A percentile compares a stretch with the other conserved stretches of the same genome.
Conservation (phyloP, 2,888 invertebrate genomes). For the Dynastes tityus region DNA sequence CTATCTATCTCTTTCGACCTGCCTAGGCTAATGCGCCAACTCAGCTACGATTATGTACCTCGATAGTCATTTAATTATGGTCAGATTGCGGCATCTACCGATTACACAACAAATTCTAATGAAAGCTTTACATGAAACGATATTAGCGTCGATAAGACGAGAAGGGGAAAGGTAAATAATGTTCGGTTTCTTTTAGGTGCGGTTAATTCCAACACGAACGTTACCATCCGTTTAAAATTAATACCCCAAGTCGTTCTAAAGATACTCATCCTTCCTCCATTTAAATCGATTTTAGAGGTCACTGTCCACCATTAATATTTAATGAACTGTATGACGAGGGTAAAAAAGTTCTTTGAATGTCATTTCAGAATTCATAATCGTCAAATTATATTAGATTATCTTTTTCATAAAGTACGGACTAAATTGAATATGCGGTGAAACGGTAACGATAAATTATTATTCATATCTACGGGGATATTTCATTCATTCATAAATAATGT, state of each 20-base stretch:
- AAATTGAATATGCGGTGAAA: no score
- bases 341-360: no score
- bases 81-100: conserved; percentile 17
- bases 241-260: background rate
- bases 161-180: background rate
- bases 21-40: conserved; percentile 26
- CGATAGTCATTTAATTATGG: conserved; percentile 45
- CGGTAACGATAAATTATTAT: no score
- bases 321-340: no score
- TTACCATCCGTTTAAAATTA: background rate
- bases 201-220: background rate
- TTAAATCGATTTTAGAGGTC: no score
- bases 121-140: conserved; percentile 29
- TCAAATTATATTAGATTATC: no score
- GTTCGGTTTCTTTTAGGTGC: background rate
- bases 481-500: no score
- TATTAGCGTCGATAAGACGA: conserved; percentile 1
- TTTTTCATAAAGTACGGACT: no score
- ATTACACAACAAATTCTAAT: conserved; percentile 34
- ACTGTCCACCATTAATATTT: no score
- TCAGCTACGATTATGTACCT: conserved; percentile 32
- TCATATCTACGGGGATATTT: no score
- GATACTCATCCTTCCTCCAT: no score
- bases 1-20: conserved; percentile 39
- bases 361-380: no score